Conservation (phyloP, 2,888 invertebrate genomes). For the Acronicta aceris region DNA sequence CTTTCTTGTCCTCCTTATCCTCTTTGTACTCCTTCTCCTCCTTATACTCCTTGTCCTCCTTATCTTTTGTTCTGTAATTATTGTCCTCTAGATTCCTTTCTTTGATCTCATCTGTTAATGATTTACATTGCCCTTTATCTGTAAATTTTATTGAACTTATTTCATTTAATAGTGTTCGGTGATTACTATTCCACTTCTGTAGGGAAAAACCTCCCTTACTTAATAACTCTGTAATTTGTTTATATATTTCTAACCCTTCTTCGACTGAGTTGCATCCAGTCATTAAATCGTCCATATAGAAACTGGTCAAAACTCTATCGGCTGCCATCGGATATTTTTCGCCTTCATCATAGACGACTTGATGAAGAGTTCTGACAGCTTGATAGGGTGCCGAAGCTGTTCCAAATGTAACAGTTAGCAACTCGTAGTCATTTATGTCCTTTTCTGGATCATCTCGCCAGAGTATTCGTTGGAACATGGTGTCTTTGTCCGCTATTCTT, state of each 20-base stretch:
- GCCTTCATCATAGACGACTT: too few relatives aligned
- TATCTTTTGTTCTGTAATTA: too few relatives aligned
- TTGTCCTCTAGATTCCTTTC: too few relatives aligned
- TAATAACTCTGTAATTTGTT: constrained; percentile 14
- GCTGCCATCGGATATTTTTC: too few relatives aligned
- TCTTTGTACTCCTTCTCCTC: too few relatives aligned
- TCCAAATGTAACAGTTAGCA: constrained; percentile 4
- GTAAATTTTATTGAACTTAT: neutral
- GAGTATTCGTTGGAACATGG: constrained; percentile 10
- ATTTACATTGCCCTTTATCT: too few relatives aligned
- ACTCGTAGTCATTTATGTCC: neutral
- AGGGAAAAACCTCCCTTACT: constrained; percentile 12
- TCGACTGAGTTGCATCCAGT: neutral
- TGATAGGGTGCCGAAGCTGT: neutral
- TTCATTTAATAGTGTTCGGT: constrained; percentile 8
- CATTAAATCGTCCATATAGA: too few relatives aligned
- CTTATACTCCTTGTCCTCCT: too few relatives aligned
- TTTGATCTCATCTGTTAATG: too few relatives aligned
- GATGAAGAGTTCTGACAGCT: too few relatives aligned
- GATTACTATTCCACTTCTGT: constrained; percentile 8
- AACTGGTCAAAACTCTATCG: too few relatives aligned
- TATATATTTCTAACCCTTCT: constrained; percentile 18
- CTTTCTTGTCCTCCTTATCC: too few relatives aligned
- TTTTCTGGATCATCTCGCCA: constrained; percentile 9
- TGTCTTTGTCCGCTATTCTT: constrained; percentile 6